Base-by-base conservation (phyloP, 1,140 invertebrate species). In the Temnothorax curvispinosus region DNA sequence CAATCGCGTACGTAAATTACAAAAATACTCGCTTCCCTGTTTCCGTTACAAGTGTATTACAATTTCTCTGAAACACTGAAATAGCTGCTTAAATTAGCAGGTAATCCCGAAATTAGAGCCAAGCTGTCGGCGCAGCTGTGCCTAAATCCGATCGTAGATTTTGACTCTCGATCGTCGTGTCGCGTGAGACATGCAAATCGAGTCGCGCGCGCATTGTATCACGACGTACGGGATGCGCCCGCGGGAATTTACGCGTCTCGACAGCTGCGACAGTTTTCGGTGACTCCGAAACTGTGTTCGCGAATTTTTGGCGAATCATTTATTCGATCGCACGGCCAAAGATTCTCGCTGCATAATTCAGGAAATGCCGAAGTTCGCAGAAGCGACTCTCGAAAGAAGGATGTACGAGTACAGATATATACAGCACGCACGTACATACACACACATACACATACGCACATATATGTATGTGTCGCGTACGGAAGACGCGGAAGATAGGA, bases 291-390 rank as follows among this genome's bases (percentile, higher is more conserved):
- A 50, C 65, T 64, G 62, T 11, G 62, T 11, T 87, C 21, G 50
- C 44, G 54, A 65, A 35, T 69, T 64, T 38, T 44, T 38, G 44
- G 21, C 71, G 60, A 80, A 87, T 89, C 78, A 69, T 65, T 88
- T 74, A 80, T 74, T 80, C 80, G 27, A 27, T 27, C 27, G 69
- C 80, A 47, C 38, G 21, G 78, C 65, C 38, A 54, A 52, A n/a
- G 41, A 84, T 75, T 84, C 52, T 0, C 67, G 67, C 41, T 81
- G 47, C 41, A 82, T 84, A 60, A 60, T 84, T 84, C 54, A 74
- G 15, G 58, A 41, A 78, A 9, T 15, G 18, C 41, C 21, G 8
- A 44, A 58, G 15, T 54, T 56, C 38, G 21, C 13, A 21, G 64
- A 76, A 47, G 47, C 21, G 41, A 60, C n/a, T 27, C 27, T 27